Evolutionary conservation across 2,888 invertebrate genomes (phyloP), one percentile per base, ranked within the genome.

Genomic region (Harpalus rufipes): DNA sequence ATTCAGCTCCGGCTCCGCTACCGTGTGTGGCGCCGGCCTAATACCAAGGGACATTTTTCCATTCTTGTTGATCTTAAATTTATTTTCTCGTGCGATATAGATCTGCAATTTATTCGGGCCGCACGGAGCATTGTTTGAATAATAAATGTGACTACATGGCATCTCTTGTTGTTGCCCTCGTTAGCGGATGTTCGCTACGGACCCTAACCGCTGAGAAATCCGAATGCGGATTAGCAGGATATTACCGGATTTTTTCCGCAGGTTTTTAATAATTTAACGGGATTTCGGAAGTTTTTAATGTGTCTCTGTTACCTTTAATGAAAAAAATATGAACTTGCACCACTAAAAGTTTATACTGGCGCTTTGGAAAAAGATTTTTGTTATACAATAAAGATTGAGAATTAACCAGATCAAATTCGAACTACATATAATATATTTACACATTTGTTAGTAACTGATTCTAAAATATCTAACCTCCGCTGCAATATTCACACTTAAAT

Each of bases 1-100:
- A 51, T 51, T 12, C 44, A 12, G 44, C 12, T 56, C 56, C 6
- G 56, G 12, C 56, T n/a, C 56, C 5, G 44, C 8, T 6, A 39
- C 32, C 32, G 39, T 32, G 14, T 32, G 14, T 10, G 18, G 39
- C 41, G 10, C 39, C 61, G 61, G 32, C 39, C 51, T 82, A 82
- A 82, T 82, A 82, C 65, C 81, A 68, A 51, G 81, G 81, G 68
- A 68, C 81, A 68, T 82, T 83, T 83, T 83, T 83, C 83, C 83
- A 83, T 76, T 83, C 76, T 74, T 83, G 83, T 83, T 83, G 83
- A 83, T 83, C 74, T 83, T 83, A 76, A 76, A 83, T 83, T 74
- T 76, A 83, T 83, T 83, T 59, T 83, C 83, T 76, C 83, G 59
- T 74, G 61, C 83, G 76, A 83, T 83, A 83, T 83, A 72, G 83